Percentiles rank a stretch among this genome's conserved stretches.
phyloP scores from a whole-genome alignment of 37 sponge, comb jelly and placozoan species.

The Aphrocallistes beatrix region DNA sequence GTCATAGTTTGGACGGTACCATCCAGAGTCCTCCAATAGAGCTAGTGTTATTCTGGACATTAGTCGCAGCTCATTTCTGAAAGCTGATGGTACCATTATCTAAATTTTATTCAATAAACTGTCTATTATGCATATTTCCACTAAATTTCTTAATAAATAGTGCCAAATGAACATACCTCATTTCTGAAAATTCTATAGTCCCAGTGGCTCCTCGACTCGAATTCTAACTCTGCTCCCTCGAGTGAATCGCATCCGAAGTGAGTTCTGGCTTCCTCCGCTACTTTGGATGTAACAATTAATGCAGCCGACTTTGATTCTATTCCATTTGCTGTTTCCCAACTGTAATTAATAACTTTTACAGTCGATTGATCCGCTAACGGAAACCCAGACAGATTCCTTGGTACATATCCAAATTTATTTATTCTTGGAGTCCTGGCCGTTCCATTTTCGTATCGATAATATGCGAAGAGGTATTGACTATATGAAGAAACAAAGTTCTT shows the following conservation, averaged over 20 bases:
- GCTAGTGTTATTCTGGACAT: slow-evolving; percentile 12
- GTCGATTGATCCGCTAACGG: background rate
- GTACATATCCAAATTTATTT: background rate
- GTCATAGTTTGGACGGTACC: background rate
- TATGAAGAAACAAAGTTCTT: too few species aligned
- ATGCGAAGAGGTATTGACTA: slow-evolving; percentile 40
- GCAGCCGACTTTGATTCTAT: background rate
- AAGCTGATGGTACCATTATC: background rate
- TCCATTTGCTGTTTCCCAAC: background rate
- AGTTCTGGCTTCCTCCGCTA: slow-evolving; percentile 23
- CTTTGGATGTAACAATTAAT: background rate
- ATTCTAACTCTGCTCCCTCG: slow-evolving; percentile 62
- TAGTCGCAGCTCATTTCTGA: background rate
- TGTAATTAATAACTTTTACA: background rate
- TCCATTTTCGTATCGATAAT: slow-evolving; percentile 48
- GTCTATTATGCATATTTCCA: too few species aligned
- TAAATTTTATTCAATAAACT: too few species aligned
- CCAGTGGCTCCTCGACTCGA: slow-evolving; percentile 58
- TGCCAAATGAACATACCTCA: too few species aligned
- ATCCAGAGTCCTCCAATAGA: background rate
- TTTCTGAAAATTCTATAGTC: slow-evolving; percentile 40
- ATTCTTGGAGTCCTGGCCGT: slow-evolving; percentile 53
- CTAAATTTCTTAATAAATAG: too few species aligned
- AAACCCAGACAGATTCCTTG: background rate
- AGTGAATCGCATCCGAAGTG: slow-evolving; percentile 53